These are phyloP conservation scores for Cephus spinipes DNA, from an alignment of 2,888 invertebrate genomes.

Conservation along the genomic window DNA sequence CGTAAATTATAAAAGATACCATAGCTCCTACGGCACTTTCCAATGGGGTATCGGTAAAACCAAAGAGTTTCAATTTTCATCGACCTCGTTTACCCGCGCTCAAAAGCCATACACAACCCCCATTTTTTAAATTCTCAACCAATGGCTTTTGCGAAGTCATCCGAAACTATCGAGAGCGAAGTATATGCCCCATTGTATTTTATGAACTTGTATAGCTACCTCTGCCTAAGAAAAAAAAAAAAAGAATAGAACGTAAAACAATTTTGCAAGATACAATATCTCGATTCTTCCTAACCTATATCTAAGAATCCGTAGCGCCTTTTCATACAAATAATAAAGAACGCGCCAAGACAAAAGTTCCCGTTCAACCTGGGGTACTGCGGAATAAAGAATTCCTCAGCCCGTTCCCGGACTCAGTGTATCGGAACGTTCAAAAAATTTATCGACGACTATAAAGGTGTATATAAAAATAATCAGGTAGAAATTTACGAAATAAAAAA, in stretches of 20 bases:
- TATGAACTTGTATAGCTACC: background rate
- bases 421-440: background rate
- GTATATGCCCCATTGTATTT: background rate
- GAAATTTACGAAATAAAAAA: background rate
- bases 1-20: background rate
- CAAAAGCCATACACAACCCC: background rate
- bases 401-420: background rate
- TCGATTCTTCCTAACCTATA: background rate
- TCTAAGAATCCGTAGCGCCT: background rate
- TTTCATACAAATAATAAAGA: background rate
- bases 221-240: background rate
- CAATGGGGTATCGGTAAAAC: background rate
- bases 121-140: background rate
- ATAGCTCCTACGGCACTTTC: background rate
- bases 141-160: background rate
- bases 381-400: background rate
- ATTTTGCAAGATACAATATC: background rate
- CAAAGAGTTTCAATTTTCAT: background rate
- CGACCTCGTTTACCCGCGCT: background rate
- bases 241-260: background rate
- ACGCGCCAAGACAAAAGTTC: background rate
- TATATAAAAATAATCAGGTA: background rate
- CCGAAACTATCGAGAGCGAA: background rate
- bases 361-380: background rate
- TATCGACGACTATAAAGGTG: background rate